Base-by-base conservation (phyloP, 2,888 invertebrate species). In the Phengaris alcon region DNA sequence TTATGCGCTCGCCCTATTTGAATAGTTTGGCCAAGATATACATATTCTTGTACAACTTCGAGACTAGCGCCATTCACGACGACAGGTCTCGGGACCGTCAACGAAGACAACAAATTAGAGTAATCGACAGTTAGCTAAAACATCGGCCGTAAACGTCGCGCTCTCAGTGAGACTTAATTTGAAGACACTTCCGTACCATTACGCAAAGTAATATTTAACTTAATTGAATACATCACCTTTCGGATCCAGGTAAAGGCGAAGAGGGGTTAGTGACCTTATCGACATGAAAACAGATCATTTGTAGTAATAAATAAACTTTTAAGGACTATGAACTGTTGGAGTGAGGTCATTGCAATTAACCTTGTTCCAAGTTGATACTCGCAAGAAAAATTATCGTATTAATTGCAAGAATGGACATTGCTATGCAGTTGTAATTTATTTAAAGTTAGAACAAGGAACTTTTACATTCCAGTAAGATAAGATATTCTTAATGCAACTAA, bases 331-430 rank as follows among this genome's bases (percentile, higher is more conserved):
- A 64, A 64, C 64, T 64, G 64, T 35, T 35, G 0, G 59, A 22
- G 35, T 35, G 64, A 64, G 64, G 64, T 64, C 35, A 64, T 12
- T 15, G 64, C 12, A 10, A 64, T 64, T 35, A 35, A 64, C 64
- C 64, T 64, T 35, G 64, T 13, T 64, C 12, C 44, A 15, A 35
- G 64, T 64, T 64, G 64, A 64, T 64, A 64, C 35, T 12, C 35
- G 64, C 64, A 64, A 64, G 64, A 64, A 64, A 64, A 64, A 64
- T 64, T 64, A 64, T 64, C 64, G 64, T 64, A 64, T 64, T 64
- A 64, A 35, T 64, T 64, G 44, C 35, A 64, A 35, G 64, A 64
- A 64, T 44, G 12, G 64, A 64, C 64, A 64, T 64, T 12, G 64
- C 64, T 64, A 64, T 64, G 64, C 64, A 35, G 35, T 64, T 64